These are phyloP conservation scores for Mylabris phalerata DNA, from an alignment of 1,140 invertebrate genomes.

Conservation along the genomic window DNA sequence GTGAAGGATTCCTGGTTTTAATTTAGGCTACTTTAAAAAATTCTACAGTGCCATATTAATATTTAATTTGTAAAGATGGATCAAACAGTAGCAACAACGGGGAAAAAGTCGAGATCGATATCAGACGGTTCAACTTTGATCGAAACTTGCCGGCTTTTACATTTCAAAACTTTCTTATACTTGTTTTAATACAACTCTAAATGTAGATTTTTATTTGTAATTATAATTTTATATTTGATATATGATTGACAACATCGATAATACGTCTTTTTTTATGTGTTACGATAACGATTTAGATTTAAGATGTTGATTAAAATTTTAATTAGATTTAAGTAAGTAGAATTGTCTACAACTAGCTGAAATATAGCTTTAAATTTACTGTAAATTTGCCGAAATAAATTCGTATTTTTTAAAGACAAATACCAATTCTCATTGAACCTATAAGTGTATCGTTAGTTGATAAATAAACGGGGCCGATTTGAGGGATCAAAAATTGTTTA, in stretches of 20 bases:
- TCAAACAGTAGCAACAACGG: not conserved
- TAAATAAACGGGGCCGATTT: too few species aligned
- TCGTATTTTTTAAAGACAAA: too few species aligned
- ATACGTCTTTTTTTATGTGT: not conserved
- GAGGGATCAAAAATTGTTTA: slow-evolving; percentile 33
- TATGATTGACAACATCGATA: slow-evolving; percentile 28
- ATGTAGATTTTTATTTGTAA: slow-evolving; percentile 17
- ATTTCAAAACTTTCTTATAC: too few species aligned
- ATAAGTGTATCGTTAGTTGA: too few species aligned
- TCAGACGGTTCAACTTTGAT: not conserved
- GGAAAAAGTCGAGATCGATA: slow-evolving; percentile 2
- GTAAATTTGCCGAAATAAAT: too few species aligned
- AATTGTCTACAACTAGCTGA: not conserved
- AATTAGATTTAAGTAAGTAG: slow-evolving; percentile 2
- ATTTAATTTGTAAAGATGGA: not conserved
- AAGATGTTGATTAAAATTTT: slow-evolving; percentile 24
- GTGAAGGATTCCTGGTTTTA: too few species aligned
- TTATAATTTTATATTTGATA: slow-evolving; percentile 25
- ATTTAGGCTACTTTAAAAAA: too few species aligned
- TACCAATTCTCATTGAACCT: too few species aligned
- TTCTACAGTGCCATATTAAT: slow-evolving; percentile 14
- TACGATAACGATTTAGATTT: slow-evolving; percentile 5
- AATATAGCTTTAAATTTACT: too few species aligned
- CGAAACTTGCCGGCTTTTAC: slow-evolving; percentile 2
- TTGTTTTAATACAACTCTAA: not conserved